Conservation (phyloP, 2,888 invertebrate species). For the Nasonia oneida region DNA sequence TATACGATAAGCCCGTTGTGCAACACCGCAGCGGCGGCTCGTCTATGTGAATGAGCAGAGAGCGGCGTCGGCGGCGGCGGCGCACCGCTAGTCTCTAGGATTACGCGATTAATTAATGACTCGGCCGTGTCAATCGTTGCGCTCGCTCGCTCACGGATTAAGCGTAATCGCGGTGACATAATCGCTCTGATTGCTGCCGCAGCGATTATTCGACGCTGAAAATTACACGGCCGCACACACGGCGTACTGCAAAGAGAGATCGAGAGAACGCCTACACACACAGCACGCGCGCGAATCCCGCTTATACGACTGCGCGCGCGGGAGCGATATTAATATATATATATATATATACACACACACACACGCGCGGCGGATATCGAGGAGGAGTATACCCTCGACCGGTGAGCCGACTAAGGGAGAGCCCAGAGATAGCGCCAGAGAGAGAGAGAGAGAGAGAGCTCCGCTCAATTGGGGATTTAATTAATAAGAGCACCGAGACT, state of each 20-base stretch:
- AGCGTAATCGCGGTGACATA: slow-evolving; percentile 74
- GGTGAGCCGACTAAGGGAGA: slow-evolving; percentile 22
- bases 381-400: slow-evolving; percentile 21
- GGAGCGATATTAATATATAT: neutral
- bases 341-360: too few relatives aligned
- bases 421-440: slow-evolving; percentile 27
- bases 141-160: slow-evolving; percentile 63
- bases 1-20: slow-evolving; percentile 50
- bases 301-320: neutral
- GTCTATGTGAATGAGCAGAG: slow-evolving; percentile 36
- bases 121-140: slow-evolving; percentile 71
- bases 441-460: neutral
- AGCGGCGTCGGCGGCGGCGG: slow-evolving; percentile 26
- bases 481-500: slow-evolving; percentile 59
- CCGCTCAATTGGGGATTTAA: slow-evolving; percentile 59
- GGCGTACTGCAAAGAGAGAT: slow-evolving; percentile 51
- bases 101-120: slow-evolving; percentile 75
- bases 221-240: slow-evolving; percentile 67
- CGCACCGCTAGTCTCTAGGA: slow-evolving; percentile 63
- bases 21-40: slow-evolving; percentile 27
- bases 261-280: neutral
- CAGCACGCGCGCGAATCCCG: slow-evolving; percentile 14
- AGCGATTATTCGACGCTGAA: slow-evolving; percentile 71
- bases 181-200: slow-evolving; percentile 71
- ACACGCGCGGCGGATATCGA: slow-evolving; percentile 25